phyloP scores from a whole-genome alignment of 2,113 vertebrate genomes.

The Phylloscopus whistleri region DNA sequence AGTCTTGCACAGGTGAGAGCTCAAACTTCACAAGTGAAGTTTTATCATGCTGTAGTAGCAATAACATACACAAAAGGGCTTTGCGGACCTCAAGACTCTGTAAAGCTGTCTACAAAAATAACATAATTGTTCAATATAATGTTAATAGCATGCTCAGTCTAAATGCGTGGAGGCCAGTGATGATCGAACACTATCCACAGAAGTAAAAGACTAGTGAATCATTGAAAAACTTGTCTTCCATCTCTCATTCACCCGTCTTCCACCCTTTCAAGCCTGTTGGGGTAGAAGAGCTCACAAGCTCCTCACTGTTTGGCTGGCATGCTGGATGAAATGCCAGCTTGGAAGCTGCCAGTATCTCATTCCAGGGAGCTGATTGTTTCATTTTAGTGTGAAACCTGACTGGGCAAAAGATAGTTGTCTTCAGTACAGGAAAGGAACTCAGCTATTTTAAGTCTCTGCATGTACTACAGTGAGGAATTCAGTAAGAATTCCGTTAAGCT shows the following conservation, averaged over 20 bases:
- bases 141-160: background rate
- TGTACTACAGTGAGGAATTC: background rate
- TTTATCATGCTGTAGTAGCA: background rate
- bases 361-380: background rate
- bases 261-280: background rate
- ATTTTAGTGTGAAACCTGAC: background rate
- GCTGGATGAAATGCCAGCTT: background rate
- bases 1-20: background rate
- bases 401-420: background rate
- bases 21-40: background rate
- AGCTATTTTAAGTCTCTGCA: background rate
- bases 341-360: background rate
- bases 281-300: background rate
- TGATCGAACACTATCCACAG: background rate
- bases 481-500: background rate
- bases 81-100: background rate
- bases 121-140: fast-evolving
- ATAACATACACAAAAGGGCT: background rate
- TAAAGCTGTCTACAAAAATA: background rate
- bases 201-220: background rate
- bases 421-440: background rate
- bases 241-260: background rate
- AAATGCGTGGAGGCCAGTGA: background rate
- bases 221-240: background rate
- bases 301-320: background rate